A percentile compares a stretch with the other conserved stretches of the same genome.
Conservation (phyloP, 2,797 vertebrate genomes). For the Acrossocheilus wenchowensis region DNA sequence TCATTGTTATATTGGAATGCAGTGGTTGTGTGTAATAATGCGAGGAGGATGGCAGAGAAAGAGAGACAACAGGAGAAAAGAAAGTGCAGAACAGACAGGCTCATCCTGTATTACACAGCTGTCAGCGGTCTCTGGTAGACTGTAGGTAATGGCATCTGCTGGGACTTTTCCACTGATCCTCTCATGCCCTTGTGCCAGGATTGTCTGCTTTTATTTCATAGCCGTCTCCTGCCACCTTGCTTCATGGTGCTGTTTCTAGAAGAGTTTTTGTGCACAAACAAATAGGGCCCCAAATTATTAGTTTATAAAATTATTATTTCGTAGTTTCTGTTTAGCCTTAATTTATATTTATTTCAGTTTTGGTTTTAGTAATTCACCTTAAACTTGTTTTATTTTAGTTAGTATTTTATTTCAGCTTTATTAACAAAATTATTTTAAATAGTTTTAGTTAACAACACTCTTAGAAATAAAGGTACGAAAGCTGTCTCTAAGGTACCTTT, state of each 20-base stretch:
- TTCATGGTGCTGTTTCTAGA: not conserved
- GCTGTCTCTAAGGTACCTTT: not conserved
- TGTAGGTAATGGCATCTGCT: constrained; percentile 23
- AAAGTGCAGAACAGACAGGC: constrained; percentile 34
- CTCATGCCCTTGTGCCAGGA: not conserved
- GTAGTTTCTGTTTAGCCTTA: not conserved
- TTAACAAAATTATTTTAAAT: not conserved
- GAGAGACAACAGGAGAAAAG: not conserved
- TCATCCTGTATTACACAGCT: constrained; percentile 57
- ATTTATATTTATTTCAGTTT: not conserved
- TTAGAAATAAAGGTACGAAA: not conserved
- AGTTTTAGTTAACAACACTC: not conserved
- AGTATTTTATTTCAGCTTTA: not conserved
- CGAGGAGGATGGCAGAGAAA: constrained; percentile 31
- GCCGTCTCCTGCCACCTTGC: not conserved
- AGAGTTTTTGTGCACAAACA: not conserved
- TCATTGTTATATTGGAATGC: constrained; percentile 48
- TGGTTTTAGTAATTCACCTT: not conserved
- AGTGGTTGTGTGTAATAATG: constrained; percentile 24
- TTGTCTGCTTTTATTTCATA: not conserved
- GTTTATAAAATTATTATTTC: not conserved
- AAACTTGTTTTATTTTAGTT: not conserved
- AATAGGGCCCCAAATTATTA: not conserved
- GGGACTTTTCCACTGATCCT: constrained; percentile 39
- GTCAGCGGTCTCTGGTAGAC: constrained; percentile 25